Evolutionary conservation across 2,888 invertebrate species (phyloP), one percentile per base, ranked within the genome.

Genomic region (Drepana falcataria): DNA sequence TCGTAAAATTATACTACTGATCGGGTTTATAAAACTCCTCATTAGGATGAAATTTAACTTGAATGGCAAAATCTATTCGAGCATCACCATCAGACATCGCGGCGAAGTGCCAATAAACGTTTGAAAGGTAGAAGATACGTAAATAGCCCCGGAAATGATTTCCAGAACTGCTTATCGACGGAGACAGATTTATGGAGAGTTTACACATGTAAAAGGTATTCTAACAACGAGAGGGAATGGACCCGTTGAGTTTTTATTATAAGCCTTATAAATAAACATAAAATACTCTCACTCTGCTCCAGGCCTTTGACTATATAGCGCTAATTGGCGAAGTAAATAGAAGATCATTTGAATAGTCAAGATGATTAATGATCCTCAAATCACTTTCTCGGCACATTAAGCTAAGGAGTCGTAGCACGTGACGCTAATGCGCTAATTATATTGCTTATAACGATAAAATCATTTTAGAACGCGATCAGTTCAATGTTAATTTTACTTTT

Each of bases 321-420:
- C 21, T 21, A 21, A 21, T 21, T 21, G 21, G 21, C 21, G 21
- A 37, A 37, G 37, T 37, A 37, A 37, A 4, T 37, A 37, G 5
- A 37, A 4, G 37, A 37, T 37, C 9, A 44, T 9, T 9, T 34
- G 40, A 40, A 40, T 51, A 51, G 71, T 71, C 66, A 66, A 60
- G 61, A 59, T 69, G 73, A 75, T 78, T 74, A 75, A 75, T 75
- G 70, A 73, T 73, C 68, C 57, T 52, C 55, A 58, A 65, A 70
- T 72, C 66, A 70, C 69, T 73, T 77, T 74, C 69, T 58, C 67
- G 56, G 57, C 60, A 53, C 56, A 55, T 48, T 55, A 56, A 59
- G 55, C 61, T 63, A 63, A 62, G 52, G 21, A 21, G 21, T 58
- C 57, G 53, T 41, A 57, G 54, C 63, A 61, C 60, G 62, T 69